Base-by-base conservation (phyloP, 2,888 invertebrate genomes). In the Chromoteleia sp. region DNA sequence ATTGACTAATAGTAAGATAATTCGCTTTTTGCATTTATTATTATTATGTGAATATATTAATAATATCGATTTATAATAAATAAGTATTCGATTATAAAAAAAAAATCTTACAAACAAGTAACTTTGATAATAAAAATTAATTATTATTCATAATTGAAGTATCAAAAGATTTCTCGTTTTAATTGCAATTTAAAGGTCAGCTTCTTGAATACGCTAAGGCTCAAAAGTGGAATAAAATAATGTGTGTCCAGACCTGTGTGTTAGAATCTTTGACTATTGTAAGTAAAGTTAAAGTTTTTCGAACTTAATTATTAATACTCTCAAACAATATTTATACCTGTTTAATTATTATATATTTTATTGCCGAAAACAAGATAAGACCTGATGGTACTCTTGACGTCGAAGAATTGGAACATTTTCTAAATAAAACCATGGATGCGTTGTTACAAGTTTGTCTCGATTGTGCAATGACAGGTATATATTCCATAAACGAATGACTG, bases 401-500 rank as follows among this genome's bases (percentile, higher is more conserved):
- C n/a, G 61, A 45, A 19, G 39, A 45, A 29, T 12, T 61, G 45
- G 61, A 61, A 30, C 21, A 45, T 2, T 17, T 61, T 17, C 0
- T 45, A 7, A 10, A 5, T 2, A 61, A 61, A 61, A 61, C 61
- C 0, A n/a, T 59, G 12, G 43, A 59, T 29, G 0, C 14, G 10
- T 0, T 59, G 1, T 5, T 59, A 25, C 29, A 59, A 29, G 25
- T 59, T 59, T 5, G 19, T 14, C 0, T 29, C 0, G 59, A 59
- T 15, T 59, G 59, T 29, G 59, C 59, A 36, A 1, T 29, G 8
- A 43, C 2, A 15, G 59, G 59, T 59, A 59, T 6, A n/a, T n/a
- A n/a, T n/a, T n/a, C n/a, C n/a, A n/a, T n/a, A n/a, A n/a, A n/a
- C n/a, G n/a, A n/a, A n/a, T n/a, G n/a, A n/a, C n/a, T n/a, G n/a